A percentile compares a stretch with the other conserved stretches of the same genome.
These are phyloP conservation scores for Lagodon rhomboides DNA, from an alignment of 2,797 vertebrate genomes.

Conservation along the genomic window DNA sequence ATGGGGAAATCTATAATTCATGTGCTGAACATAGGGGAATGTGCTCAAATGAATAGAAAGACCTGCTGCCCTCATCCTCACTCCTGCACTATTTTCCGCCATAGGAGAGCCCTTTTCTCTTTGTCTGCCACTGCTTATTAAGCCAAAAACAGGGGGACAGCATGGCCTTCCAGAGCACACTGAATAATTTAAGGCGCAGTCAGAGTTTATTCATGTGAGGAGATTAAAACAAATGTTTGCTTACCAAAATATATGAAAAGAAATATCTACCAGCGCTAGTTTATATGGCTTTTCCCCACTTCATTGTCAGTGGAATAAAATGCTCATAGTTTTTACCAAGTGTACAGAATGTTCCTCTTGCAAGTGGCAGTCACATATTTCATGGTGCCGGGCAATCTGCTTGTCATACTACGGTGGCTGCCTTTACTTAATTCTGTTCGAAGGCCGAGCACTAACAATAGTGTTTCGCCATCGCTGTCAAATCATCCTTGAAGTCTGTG, in stretches of 20 bases:
- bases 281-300: background rate
- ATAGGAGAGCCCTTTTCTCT: conserved; percentile 53
- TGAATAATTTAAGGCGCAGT: conserved; percentile 66
- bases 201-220: conserved; percentile 34
- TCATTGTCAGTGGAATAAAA: conserved; percentile 1
- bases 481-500: conserved; percentile 50
- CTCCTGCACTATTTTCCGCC: conserved; percentile 66
- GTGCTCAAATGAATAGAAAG: conserved; percentile 70
- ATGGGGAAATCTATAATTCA: conserved; percentile 82
- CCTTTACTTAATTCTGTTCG: conserved; percentile 54
- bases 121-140: conserved; percentile 72
- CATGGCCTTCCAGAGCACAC: conserved; percentile 42
- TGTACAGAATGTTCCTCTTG: conserved; percentile 29
- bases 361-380: conserved; percentile 53
- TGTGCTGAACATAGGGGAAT: conserved; percentile 67
- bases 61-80: conserved; percentile 60
- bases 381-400: conserved; percentile 43
- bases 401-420: conserved; percentile 43
- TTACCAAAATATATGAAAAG: conserved; percentile 13
- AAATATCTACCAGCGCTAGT: conserved; percentile 2
- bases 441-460: conserved; percentile 53
- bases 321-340: background rate
- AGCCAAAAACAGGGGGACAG: conserved; percentile 56
- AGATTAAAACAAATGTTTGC: conserved; percentile 60
- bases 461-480: conserved; percentile 49